phyloP scores from a whole-genome alignment of 2,888 invertebrate genomes.

The Oxyteleia sp. region DNA sequence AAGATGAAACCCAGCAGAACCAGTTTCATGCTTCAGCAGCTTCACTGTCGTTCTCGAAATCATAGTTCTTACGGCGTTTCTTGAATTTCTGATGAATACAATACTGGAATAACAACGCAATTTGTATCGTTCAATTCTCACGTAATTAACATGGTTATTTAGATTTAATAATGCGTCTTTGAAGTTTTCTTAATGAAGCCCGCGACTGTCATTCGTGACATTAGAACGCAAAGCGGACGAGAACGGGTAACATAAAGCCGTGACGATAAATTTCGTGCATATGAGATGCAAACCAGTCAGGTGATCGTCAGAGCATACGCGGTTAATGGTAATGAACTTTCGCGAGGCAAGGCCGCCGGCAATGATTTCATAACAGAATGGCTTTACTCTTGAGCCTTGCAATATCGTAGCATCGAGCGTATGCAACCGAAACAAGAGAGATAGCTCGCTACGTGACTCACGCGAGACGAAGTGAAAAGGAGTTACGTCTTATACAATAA shows the following conservation, averaged over 20 bases:
- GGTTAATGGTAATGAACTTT: slow-evolving; percentile 87
- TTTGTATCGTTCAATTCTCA: slow-evolving; percentile 28
- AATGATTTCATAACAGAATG: slow-evolving; percentile 84
- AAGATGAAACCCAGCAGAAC: slow-evolving; percentile 56
- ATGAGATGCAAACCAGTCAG: slow-evolving; percentile 35
- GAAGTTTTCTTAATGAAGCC: slow-evolving; percentile 17
- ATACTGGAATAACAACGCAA: slow-evolving; percentile 51
- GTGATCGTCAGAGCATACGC: slow-evolving; percentile 67
- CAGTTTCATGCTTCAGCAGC: slow-evolving; percentile 67
- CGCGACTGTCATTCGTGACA: slow-evolving; percentile 1
- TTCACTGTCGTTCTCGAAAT: slow-evolving; percentile 73
- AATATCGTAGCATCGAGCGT: slow-evolving; percentile 66
- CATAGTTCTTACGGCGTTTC: slow-evolving; percentile 30
- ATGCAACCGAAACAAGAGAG: slow-evolving; percentile 56
- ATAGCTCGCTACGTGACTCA: slow-evolving; percentile 37
- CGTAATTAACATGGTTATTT: slow-evolving; percentile 27
- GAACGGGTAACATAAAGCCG: slow-evolving; percentile 3
- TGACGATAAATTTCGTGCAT: slow-evolving; percentile 36
- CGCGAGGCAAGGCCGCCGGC: slow-evolving; percentile 84
- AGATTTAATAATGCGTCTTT: slow-evolving; percentile 13
- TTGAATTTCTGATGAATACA: slow-evolving; percentile 54
- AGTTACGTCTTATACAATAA: slow-evolving; percentile 51
- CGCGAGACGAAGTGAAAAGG: slow-evolving; percentile 46
- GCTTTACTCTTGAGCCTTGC: slow-evolving; percentile 67
- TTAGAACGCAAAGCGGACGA: not conserved